Percentiles rank a stretch among this genome's conserved stretches.
phyloP scores from a whole-genome alignment of 2,888 invertebrate genomes.

The Caenorhabditis uteleia region DNA sequence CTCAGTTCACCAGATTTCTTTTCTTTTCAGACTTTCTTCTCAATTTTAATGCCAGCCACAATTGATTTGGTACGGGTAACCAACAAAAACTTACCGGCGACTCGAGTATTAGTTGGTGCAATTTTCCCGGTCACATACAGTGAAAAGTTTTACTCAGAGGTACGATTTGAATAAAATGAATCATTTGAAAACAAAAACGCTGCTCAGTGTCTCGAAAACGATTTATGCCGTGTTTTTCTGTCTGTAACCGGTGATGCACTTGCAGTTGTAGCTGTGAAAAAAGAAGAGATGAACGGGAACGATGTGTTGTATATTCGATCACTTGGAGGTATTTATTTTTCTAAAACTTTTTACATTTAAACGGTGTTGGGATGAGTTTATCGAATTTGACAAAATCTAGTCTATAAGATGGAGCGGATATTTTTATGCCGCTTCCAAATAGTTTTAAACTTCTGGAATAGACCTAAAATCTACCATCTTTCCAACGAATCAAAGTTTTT shows the following conservation, averaged over 20 bases:
- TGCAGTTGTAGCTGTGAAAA: slow-evolving; percentile 33
- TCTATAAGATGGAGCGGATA: too few relatives aligned
- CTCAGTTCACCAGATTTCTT: too few relatives aligned
- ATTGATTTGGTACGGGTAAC: slow-evolving; percentile 17
- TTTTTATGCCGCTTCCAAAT: too few relatives aligned
- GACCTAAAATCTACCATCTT: too few relatives aligned
- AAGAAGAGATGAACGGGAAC: slow-evolving; percentile 14
- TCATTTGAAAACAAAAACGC: not conserved
- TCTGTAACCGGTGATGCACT: slow-evolving; percentile 20
- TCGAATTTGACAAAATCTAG: not conserved
- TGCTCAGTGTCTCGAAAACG: slow-evolving; percentile 25
- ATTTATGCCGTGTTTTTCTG: slow-evolving; percentile 14
- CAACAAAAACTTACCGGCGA: slow-evolving; percentile 6
- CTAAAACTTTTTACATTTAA: too few relatives aligned
- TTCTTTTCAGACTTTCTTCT: not conserved
- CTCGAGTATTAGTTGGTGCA: slow-evolving; percentile 11
- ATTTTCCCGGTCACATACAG: slow-evolving; percentile 39
- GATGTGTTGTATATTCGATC: slow-evolving; percentile 30
- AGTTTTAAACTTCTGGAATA: too few relatives aligned
- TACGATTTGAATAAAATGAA: not conserved
- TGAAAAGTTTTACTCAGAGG: slow-evolving; percentile 29
- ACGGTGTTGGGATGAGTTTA: not conserved
- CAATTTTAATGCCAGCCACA: not conserved
- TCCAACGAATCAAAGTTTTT: too few relatives aligned
- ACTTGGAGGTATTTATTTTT: slow-evolving; percentile 32